Base-by-base conservation (phyloP, 2,888 invertebrate genomes). In the Orchestes rusci region DNA sequence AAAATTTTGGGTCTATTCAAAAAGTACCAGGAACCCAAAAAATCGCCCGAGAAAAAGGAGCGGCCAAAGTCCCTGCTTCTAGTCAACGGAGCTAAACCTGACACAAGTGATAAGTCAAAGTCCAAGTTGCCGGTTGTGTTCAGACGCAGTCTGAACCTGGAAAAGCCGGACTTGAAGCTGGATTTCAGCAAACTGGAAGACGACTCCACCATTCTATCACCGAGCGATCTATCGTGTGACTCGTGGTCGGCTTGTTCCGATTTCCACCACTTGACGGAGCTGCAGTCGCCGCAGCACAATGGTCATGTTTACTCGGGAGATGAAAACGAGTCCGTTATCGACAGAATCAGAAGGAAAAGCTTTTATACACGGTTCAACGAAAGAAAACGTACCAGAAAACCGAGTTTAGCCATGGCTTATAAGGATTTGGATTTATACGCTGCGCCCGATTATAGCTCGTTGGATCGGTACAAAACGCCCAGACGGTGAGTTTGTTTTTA, bases 301-400 rank as follows among this genome's bases (percentile, higher is more conserved):
- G 64, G 64, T 31, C 61, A 61, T 23, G 20, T 19, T 20, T 64
- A 60, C 52, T 69, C 71, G 5, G 68, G 67, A 5, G 73, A 75
- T 53, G 73, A 73, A 35, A 70, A 68, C 44, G 72, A 80, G 46
- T 88, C 87, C 46, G 81, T 92, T 30, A 82, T 82, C 39, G 92
- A 92, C 60, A 75, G 92, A 58, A 92, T 92, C 58, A 75, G 87
- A 55, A 75, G 92, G 20, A 89, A 90, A 65, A 91, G 91, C 65
- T 92, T 89, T 69, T 92, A 90, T 63, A 80, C 85, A 10, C 74
- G 91, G 37, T 92, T 92, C 64, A 91, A 92, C 63, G 88, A 90
- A 61, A 81, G 85, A 63, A 84, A 84, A 58, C 77, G 77, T 53
- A 73, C 79, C 47, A 15, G 18, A 4, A 73, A 84, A 51, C 82